phyloP scores from a whole-genome alignment of 2,113 vertebrate genomes.

The Pterophyllum scalare region DNA sequence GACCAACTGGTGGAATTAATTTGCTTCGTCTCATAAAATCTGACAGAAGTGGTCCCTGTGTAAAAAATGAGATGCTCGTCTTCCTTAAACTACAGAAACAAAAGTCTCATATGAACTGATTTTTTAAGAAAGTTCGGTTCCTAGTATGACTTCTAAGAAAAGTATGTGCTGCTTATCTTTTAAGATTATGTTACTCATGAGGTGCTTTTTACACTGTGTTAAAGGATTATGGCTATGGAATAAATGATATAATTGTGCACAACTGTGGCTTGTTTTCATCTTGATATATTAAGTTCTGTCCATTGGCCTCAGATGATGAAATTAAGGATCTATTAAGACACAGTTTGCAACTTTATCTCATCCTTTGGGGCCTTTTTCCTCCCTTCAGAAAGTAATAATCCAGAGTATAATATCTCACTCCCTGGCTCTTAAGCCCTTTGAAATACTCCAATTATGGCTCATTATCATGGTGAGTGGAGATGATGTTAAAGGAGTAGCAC shows the following conservation, averaged over 20 bases:
- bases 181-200: not conserved
- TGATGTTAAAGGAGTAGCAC: conserved; percentile 64
- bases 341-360: conserved; percentile 63
- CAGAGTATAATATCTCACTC: conserved; percentile 61
- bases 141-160: not conserved
- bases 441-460: conserved; percentile 73
- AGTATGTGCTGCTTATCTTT: not conserved
- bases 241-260: not conserved
- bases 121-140: not conserved
- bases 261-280: conserved; percentile 27
- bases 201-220: not conserved
- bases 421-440: conserved; percentile 60
- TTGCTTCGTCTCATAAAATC: conserved; percentile 38
- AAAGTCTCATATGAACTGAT: not conserved
- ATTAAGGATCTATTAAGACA: conserved; percentile 64
- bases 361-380: conserved; percentile 47
- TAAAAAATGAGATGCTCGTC: conserved; percentile 5
- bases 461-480: conserved; percentile 68
- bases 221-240: not conserved
- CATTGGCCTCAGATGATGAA: conserved; percentile 44
- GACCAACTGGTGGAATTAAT: conserved; percentile 48
- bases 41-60: not conserved
- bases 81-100: not conserved
- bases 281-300: conserved; percentile 29
- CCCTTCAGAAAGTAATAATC: conserved; percentile 67